These are phyloP conservation scores for Drosophila antonietae DNA, from an alignment of 2,888 invertebrate species.

Conservation along the genomic window DNA sequence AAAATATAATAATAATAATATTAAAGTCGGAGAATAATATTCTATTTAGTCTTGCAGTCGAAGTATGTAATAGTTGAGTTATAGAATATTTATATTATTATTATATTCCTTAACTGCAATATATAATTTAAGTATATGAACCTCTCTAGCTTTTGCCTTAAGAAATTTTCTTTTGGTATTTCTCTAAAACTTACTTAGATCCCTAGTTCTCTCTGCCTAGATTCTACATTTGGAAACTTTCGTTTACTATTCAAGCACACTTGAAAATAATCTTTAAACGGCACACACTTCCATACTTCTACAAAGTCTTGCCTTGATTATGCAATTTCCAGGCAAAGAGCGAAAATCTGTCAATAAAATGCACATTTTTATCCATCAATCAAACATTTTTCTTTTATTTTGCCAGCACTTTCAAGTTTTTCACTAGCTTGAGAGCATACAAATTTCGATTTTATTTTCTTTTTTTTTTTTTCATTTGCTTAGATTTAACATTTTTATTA, in stretches of 20 bases:
- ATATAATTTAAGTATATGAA: neutral
- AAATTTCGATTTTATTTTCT: slow-evolving; percentile 4
- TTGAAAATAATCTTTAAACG: neutral
- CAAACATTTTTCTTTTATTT: slow-evolving; percentile 22
- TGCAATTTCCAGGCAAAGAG: slow-evolving; percentile 9
- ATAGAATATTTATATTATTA: neutral
- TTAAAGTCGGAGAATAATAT: neutral
- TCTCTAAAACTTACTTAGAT: neutral
- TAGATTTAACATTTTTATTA: slow-evolving; percentile 68
- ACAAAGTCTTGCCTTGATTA: slow-evolving; percentile 4
- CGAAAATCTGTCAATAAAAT: slow-evolving; percentile 32
- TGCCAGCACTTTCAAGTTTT: slow-evolving; percentile 12
- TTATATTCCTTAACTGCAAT: too few species aligned
- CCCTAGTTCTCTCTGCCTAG: neutral
- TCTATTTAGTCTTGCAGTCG: neutral
- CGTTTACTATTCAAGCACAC: neutral
- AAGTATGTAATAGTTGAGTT: neutral
- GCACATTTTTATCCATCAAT: slow-evolving; percentile 34
- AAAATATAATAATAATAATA: too few species aligned
- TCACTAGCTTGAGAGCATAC: slow-evolving; percentile 15
- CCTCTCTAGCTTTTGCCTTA: neutral
- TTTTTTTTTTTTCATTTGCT: slow-evolving; percentile 6
- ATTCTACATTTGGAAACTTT: neutral
- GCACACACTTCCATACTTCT: neutral
- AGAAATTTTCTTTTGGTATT: neutral